phyloP scores from a whole-genome alignment of 2,888 invertebrate species.

The Odontothrips loti region DNA sequence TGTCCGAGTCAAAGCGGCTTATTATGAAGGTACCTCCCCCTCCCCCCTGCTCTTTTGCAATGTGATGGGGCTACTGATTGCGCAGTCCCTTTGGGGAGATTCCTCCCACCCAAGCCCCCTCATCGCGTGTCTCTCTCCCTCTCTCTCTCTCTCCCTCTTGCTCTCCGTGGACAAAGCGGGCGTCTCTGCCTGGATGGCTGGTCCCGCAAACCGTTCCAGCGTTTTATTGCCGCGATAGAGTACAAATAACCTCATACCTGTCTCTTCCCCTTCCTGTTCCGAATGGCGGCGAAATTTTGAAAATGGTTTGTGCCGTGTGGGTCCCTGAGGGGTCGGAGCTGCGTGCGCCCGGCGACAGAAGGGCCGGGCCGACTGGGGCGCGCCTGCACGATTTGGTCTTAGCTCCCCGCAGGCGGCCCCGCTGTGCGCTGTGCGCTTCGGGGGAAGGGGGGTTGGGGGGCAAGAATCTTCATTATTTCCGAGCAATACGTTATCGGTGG shows the following conservation, averaged over 20 bases:
- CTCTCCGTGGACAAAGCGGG: neutral
- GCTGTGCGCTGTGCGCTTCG: neutral
- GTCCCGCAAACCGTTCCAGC: neutral
- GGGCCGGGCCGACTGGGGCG: neutral
- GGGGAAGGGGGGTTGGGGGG: neutral
- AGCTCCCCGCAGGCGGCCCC: neutral
- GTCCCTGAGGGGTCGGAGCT: too few species aligned
- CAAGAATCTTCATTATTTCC: slow-evolving; percentile 23
- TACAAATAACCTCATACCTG: too few species aligned
- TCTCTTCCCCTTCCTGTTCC: too few species aligned
- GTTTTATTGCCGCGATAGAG: too few species aligned
- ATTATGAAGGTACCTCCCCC: too few species aligned
- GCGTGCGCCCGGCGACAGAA: too few species aligned
- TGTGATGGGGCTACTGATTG: neutral
- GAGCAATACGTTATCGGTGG: slow-evolving; percentile 1
- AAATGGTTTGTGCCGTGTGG: too few species aligned
- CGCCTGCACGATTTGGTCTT: neutral
- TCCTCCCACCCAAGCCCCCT: neutral
- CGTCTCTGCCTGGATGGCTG: too few species aligned
- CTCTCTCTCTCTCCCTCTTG: neutral
- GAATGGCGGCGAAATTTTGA: too few species aligned
- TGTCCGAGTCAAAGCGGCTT: too few species aligned
- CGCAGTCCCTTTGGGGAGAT: slow-evolving; percentile 13
- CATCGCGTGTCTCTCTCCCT: neutral
- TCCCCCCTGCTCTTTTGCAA: too few species aligned